These are phyloP conservation scores for Drosophila mauritiana DNA, from an alignment of 1,140 invertebrate genomes.

Conservation along the genomic window DNA sequence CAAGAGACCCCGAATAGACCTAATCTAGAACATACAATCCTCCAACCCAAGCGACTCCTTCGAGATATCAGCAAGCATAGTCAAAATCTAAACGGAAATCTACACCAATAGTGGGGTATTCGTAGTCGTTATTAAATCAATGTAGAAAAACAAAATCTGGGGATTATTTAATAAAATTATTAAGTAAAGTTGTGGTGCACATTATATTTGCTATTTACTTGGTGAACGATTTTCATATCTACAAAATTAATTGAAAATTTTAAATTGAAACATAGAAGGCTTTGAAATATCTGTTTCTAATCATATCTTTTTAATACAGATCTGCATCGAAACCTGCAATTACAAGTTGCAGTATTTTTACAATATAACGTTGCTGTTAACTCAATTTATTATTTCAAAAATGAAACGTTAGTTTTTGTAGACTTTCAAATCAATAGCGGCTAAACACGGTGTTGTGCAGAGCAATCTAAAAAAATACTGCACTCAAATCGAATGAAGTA, in stretches of 20 bases:
- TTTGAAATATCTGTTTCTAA: not conserved
- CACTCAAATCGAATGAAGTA: not conserved
- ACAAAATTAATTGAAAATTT: not conserved
- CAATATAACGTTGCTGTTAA: too few species aligned
- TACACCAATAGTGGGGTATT: constrained; percentile 50
- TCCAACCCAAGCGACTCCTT: constrained; percentile 24
- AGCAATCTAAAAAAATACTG: not conserved
- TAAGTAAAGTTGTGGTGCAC: constrained; percentile 32
- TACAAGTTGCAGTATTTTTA: too few species aligned
- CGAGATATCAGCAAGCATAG: constrained; percentile 41
- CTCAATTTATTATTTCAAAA: too few species aligned
- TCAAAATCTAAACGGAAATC: constrained; percentile 35
- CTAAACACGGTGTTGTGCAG: not conserved
- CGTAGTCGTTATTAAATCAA: constrained; percentile 56
- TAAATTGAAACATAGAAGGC: not conserved
- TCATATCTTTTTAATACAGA: too few species aligned
- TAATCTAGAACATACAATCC: constrained; percentile 38
- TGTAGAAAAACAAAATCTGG: constrained; percentile 54
- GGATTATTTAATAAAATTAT: constrained; percentile 67
- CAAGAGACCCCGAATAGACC: constrained; percentile 47
- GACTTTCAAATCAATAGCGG: not conserved
- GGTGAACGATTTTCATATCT: not conserved
- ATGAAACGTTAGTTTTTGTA: not conserved
- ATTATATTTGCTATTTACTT: not conserved
- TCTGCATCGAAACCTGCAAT: too few species aligned